Percentiles rank a stretch among this genome's conserved stretches.
Evolutionary conservation across 2,113 vertebrate species (phyloP).

Genomic region (Sclerurus mexicanus): DNA sequence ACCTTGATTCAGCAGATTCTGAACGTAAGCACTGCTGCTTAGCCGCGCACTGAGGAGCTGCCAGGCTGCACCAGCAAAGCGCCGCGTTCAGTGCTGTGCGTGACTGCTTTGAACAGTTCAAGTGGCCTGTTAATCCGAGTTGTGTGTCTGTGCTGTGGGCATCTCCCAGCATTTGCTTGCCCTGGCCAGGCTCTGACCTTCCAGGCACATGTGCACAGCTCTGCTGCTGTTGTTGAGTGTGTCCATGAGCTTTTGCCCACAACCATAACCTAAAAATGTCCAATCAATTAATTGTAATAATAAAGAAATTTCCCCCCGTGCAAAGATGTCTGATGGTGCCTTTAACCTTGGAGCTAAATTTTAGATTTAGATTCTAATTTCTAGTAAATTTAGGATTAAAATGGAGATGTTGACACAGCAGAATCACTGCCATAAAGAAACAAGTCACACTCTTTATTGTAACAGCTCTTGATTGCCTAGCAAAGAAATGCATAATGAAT

Average conservation of each 20-base stretch:
- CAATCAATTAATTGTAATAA: not conserved
- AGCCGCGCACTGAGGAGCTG: not conserved
- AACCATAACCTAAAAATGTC: not conserved
- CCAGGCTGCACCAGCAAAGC: not conserved
- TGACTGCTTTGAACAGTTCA: not conserved
- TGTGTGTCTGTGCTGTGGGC: not conserved
- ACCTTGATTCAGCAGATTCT: not conserved
- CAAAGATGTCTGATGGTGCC: not conserved
- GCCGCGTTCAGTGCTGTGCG: not conserved
- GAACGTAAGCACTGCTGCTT: not conserved
- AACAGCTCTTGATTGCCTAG: constrained; percentile 52
- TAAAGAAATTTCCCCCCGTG: not conserved
- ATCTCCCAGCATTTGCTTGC: not conserved
- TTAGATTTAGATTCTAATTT: constrained; percentile 19
- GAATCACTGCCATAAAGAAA: not conserved
- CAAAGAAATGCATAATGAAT: constrained; percentile 71
- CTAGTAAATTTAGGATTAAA: not conserved
- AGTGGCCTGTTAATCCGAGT: not conserved
- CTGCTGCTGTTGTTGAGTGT: not conserved
- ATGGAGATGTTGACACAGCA: constrained; percentile 26
- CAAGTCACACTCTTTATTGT: constrained; percentile 32
- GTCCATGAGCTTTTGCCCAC: not conserved
- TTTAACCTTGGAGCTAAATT: constrained; percentile 28
- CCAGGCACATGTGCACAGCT: not conserved
- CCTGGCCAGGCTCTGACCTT: not conserved